A percentile compares a stretch with the other conserved stretches of the same genome.
Evolutionary conservation across 2,113 vertebrate genomes (phyloP).

Genomic region (Elephantulus edwardii): DNA sequence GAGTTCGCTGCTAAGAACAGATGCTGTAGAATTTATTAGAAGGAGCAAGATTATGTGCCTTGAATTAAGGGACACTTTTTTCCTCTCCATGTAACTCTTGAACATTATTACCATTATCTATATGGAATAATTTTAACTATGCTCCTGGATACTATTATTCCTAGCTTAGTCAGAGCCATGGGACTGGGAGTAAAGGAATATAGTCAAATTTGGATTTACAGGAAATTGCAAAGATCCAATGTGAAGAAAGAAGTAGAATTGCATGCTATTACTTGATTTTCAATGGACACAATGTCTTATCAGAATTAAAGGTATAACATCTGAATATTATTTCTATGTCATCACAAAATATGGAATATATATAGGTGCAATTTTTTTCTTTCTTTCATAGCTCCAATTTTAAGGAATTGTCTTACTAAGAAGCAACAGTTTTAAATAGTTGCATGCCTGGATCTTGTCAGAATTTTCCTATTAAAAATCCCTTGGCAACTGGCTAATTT

Average conservation of each 20-base stretch:
- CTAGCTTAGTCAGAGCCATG: neutral
- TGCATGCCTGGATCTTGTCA: neutral
- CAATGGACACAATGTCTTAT: neutral
- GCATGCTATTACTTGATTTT: neutral
- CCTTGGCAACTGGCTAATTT: neutral
- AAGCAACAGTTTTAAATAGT: constrained; percentile 11
- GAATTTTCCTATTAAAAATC: neutral
- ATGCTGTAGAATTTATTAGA: neutral
- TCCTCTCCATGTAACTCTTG: neutral
- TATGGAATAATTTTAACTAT: neutral
- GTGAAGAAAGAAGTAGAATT: neutral
- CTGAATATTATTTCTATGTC: neutral
- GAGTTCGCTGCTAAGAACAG: neutral
- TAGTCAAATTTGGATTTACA: neutral
- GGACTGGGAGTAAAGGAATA: neutral
- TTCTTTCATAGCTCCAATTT: neutral
- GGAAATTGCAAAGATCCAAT: neutral
- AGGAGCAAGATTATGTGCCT: neutral
- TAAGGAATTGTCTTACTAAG: neutral
- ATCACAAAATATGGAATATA: neutral
- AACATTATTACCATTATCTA: neutral
- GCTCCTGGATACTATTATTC: neutral
- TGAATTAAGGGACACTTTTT: neutral
- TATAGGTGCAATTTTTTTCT: neutral
- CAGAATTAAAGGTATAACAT: neutral